A percentile compares a stretch with the other conserved stretches of the same genome.
Conservation (phyloP, 2,888 invertebrate genomes). For the Idaea straminata region DNA sequence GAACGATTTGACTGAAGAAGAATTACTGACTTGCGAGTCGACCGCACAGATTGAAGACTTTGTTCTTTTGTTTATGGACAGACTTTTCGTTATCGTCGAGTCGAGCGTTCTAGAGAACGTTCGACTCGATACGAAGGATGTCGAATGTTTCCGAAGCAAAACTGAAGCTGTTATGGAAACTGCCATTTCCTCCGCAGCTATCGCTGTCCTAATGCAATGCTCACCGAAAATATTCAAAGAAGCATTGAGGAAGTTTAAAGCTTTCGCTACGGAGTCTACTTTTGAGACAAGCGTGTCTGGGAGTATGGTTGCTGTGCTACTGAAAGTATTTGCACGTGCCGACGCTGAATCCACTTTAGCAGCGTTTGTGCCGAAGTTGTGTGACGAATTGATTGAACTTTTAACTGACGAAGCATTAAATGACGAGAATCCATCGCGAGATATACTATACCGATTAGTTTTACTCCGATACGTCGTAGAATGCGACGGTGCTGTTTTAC, state of each 20-base stretch:
- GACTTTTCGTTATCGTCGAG: slow-evolving; percentile 85
- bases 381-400: slow-evolving; percentile 82
- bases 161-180: slow-evolving; percentile 86
- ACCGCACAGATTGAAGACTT: slow-evolving; percentile 95
- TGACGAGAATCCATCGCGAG: slow-evolving; percentile 89
- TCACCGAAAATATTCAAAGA: slow-evolving; percentile 82
- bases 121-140: slow-evolving; percentile 82
- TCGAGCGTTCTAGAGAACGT: slow-evolving; percentile 85
- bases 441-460: slow-evolving; percentile 87
- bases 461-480: slow-evolving; percentile 86
- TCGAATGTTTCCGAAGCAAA: slow-evolving; percentile 81
- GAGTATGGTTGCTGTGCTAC: slow-evolving; percentile 86
- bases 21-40: slow-evolving; percentile 86
- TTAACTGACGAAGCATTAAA: slow-evolving; percentile 84
- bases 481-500: slow-evolving; percentile 82
- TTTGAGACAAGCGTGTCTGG: slow-evolving; percentile 92
- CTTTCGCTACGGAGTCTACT: slow-evolving; percentile 87
- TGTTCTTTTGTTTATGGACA: slow-evolving; percentile 90
- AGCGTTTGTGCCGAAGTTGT: slow-evolving; percentile 86
- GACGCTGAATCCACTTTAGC: slow-evolving; percentile 86
- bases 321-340: slow-evolving; percentile 83
- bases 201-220: slow-evolving; percentile 85
- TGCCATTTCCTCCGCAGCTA: slow-evolving; percentile 84
- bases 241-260: slow-evolving; percentile 87
- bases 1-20: slow-evolving; percentile 87